These are phyloP conservation scores for Mirounga angustirostris DNA, from an alignment of 2,113 vertebrate species.

Conservation along the genomic window DNA sequence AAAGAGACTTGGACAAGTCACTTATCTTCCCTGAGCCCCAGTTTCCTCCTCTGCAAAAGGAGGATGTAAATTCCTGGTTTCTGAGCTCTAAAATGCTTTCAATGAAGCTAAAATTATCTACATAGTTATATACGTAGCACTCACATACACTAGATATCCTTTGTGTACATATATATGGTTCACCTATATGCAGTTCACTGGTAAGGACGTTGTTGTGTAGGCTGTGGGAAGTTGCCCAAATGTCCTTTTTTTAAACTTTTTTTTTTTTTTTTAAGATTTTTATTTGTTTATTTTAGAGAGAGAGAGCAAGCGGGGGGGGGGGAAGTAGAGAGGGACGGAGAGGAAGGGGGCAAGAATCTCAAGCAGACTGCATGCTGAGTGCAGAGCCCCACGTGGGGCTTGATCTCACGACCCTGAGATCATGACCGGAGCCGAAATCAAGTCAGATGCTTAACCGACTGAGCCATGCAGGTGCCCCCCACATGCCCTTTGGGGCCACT, in stretches of 20 bases:
- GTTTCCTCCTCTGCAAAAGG: conserved; percentile 18
- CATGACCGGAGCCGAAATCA: neutral
- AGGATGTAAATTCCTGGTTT: neutral
- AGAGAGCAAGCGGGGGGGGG: neutral
- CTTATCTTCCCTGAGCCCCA: neutral
- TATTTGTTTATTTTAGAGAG: neutral
- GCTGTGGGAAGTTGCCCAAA: neutral
- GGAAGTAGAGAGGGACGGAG: neutral
- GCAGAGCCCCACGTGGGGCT: neutral
- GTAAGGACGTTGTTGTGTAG: neutral
- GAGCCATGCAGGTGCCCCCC: neutral
- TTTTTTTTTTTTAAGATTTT: neutral
- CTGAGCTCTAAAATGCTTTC: conserved; percentile 24
- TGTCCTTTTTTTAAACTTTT: neutral
- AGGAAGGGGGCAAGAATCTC: neutral
- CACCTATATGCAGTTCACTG: neutral
- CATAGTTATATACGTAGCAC: neutral
- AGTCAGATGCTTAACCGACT: neutral
- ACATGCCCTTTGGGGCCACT: neutral
- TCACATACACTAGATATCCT: neutral
- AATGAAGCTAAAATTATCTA: neutral
- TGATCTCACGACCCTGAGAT: neutral
- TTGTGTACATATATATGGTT: accelerated
- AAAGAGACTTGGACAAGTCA: neutral
- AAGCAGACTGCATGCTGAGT: neutral